Evolutionary conservation across 2,888 invertebrate genomes (phyloP).

Genomic region (Villa cingulata): DNA sequence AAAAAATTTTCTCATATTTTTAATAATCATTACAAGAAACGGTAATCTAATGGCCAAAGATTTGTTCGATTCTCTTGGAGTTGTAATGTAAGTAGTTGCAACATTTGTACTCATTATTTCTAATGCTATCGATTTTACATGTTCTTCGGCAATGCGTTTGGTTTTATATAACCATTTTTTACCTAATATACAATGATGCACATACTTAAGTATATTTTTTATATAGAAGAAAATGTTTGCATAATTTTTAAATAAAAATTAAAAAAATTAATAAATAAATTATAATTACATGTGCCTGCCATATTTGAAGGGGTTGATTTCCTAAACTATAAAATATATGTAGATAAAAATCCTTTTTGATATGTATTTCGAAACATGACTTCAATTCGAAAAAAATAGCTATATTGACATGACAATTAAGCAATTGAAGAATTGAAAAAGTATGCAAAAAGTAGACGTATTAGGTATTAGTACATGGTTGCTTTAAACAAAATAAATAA

Average conservation of each 20-base stretch:
- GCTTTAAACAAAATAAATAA: too few relatives aligned
- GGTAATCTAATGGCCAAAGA: slow-evolving; percentile 89
- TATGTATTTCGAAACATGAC: slow-evolving; percentile 41
- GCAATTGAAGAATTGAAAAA: too few relatives aligned
- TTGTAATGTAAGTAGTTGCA: slow-evolving; percentile 86
- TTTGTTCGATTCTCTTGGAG: slow-evolving; percentile 77
- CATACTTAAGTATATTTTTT: not conserved
- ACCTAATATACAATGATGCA: slow-evolving; percentile 17
- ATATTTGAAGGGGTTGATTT: slow-evolving; percentile 40
- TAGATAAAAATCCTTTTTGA: slow-evolving; percentile 42
- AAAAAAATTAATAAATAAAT: not conserved
- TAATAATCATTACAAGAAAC: slow-evolving; percentile 89
- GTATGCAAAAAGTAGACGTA: too few relatives aligned
- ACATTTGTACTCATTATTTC: slow-evolving; percentile 95
- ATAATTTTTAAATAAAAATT: not conserved
- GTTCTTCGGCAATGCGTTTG: slow-evolving; percentile 86
- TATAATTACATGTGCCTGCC: slow-evolving; percentile 37
- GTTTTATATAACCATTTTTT: slow-evolving; percentile 80
- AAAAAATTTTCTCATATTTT: slow-evolving; percentile 95
- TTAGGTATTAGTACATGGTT: too few relatives aligned
- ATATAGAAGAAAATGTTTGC: not conserved
- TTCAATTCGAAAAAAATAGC: too few relatives aligned
- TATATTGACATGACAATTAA: too few relatives aligned
- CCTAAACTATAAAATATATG: slow-evolving; percentile 44
- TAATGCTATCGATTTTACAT: slow-evolving; percentile 87